Evolutionary conservation across 2,888 invertebrate species (phyloP).

Genomic region (Poecilobothrus nobilitatus): DNA sequence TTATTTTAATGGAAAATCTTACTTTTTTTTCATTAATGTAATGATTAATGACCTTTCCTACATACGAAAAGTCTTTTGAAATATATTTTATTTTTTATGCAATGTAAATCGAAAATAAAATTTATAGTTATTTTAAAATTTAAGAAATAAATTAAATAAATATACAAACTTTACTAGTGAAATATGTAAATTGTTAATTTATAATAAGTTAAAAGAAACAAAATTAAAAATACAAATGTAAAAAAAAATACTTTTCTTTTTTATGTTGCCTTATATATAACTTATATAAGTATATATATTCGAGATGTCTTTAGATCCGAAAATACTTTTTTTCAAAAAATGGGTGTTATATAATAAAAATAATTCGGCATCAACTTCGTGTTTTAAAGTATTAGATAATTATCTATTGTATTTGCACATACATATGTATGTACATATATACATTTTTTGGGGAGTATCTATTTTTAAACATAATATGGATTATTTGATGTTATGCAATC

Average conservation of each 20-base stretch:
- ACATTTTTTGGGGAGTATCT: too few relatives aligned
- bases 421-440: too few relatives aligned
- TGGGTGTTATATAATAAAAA: too few relatives aligned
- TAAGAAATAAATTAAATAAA: not conserved
- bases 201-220: not conserved
- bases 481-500: too few relatives aligned
- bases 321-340: too few relatives aligned
- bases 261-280: too few relatives aligned
- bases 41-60: not conserved
- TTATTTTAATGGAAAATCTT: not conserved
- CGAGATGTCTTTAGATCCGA: too few relatives aligned
- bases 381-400: too few relatives aligned
- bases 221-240: not conserved
- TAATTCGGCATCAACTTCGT: too few relatives aligned
- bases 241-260: not conserved
- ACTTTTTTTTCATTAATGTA: not conserved
- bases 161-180: not conserved
- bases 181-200: conserved; percentile 3
- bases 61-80: not conserved
- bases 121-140: not conserved
- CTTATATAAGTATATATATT: too few relatives aligned
- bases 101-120: not conserved
- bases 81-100: not conserved
- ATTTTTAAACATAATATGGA: too few relatives aligned
- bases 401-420: too few relatives aligned